Evolutionary conservation across 2,888 invertebrate species (phyloP).

Genomic region (Yponomeuta sedellus): DNA sequence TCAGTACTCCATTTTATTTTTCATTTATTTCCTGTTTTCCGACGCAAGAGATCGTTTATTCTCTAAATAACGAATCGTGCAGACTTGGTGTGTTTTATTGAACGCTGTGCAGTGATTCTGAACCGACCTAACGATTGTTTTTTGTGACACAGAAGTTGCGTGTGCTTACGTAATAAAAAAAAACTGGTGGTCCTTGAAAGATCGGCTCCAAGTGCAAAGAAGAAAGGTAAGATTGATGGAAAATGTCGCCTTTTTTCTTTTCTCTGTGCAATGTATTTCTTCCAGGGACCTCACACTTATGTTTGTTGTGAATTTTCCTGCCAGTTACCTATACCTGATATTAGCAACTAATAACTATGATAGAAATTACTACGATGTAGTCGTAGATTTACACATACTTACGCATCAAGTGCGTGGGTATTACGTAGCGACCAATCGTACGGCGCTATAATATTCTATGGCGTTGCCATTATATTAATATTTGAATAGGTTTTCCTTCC

Average conservation of each 20-base stretch:
- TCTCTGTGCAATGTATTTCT: neutral
- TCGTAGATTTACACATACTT: neutral
- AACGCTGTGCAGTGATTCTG: constrained; percentile 1
- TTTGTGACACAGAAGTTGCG: neutral
- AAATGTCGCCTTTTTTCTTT: neutral
- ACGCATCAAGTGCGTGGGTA: neutral
- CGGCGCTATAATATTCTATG: neutral
- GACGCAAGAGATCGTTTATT: neutral
- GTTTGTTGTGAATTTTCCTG: no score
- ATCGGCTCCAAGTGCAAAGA: constrained; percentile 3
- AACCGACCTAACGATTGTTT: neutral
- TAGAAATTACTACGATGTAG: neutral
- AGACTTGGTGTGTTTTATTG: neutral
- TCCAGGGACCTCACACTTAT: no score
- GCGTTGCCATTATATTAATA: neutral
- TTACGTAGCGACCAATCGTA: neutral
- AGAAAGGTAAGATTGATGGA: constrained; percentile 6
- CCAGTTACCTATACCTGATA: no score
- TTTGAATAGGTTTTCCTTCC: neutral
- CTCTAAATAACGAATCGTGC: neutral
- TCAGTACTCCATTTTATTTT: constrained; percentile 60
- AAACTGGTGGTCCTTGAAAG: neutral
- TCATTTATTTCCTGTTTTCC: constrained; percentile 43
- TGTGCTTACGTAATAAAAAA: constrained; percentile 13
- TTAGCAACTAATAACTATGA: neutral